A percentile compares a stretch with the other conserved stretches of the same genome.
phyloP scores from a whole-genome alignment of 37 sponge, comb jelly and placozoan genomes.

The Crambe crambe region DNA sequence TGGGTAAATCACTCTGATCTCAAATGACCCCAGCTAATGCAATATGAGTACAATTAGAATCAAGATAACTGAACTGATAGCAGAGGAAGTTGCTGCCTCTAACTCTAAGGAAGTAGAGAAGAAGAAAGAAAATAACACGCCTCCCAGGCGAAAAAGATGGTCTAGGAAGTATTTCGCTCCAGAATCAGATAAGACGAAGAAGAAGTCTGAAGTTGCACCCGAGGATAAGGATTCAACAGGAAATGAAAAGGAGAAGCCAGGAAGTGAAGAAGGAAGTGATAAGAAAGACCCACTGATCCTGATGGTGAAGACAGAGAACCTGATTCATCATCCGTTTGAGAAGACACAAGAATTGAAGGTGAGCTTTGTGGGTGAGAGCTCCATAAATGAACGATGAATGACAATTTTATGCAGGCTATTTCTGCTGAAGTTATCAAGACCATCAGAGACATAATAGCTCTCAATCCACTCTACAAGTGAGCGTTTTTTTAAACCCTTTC shows the following conservation, averaged over 20 bases:
- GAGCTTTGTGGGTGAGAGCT: background rate
- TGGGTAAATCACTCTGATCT: background rate
- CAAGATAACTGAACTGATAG: slow-evolving; percentile 32
- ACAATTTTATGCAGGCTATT: slow-evolving; percentile 85
- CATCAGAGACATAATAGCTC: slow-evolving; percentile 86
- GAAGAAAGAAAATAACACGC: slow-evolving; percentile 1
- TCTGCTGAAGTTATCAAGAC: slow-evolving; percentile 95
- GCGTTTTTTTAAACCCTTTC: background rate
- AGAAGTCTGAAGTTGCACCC: background rate
- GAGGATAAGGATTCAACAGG: background rate
- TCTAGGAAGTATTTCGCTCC: background rate
- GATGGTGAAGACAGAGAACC: slow-evolving; percentile 84
- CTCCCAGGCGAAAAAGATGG: slow-evolving; percentile 1
- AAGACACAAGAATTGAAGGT: slow-evolving; percentile 74
- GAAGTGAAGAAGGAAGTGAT: slow-evolving; percentile 12
- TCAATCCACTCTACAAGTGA: slow-evolving; percentile 88
- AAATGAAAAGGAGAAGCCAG: slow-evolving; percentile 1
- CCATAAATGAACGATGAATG: background rate
- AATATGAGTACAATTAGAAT: slow-evolving; percentile 36
- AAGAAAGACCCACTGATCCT: slow-evolving; percentile 5
- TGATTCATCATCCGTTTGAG: slow-evolving; percentile 74
- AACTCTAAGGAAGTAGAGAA: background rate
- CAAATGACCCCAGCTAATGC: background rate
- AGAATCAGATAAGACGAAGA: background rate
- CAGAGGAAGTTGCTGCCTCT: slow-evolving; percentile 35